Percentiles rank a stretch among this genome's conserved stretches.
Conservation (phyloP, 2,888 invertebrate species). For the Cotesia congregata region DNA sequence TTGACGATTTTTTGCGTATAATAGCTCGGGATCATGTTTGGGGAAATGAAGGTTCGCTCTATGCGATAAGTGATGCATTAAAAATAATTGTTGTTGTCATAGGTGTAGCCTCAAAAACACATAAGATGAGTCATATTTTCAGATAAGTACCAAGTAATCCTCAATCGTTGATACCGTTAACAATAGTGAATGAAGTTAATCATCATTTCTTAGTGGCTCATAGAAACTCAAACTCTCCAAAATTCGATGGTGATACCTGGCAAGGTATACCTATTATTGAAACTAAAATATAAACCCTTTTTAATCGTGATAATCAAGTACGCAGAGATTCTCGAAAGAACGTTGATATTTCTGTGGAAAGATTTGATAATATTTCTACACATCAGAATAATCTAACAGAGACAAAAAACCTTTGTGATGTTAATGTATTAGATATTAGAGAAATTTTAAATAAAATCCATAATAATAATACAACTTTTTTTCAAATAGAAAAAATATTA, state of each 20-base stretch:
- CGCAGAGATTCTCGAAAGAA: neutral
- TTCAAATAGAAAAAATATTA: neutral
- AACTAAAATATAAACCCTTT: neutral
- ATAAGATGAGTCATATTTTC: neutral
- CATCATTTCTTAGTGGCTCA: neutral
- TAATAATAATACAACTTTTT: neutral
- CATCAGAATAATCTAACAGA: neutral
- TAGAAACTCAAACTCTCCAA: neutral
- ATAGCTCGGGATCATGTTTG: neutral
- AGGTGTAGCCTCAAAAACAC: neutral
- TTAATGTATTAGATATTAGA: neutral
- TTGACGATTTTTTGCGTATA: constrained; percentile 1
- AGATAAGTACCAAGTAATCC: neutral
- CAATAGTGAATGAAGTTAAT: neutral
- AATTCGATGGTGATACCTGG: neutral
- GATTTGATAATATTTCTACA: neutral
- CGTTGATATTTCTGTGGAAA: neutral
- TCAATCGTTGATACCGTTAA: neutral
- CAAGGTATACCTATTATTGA: constrained; percentile 1
- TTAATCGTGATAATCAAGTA: neutral
- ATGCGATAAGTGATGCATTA: constrained; percentile 4
- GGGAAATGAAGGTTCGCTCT: constrained; percentile 8
- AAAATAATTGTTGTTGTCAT: neutral
- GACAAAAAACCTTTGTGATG: neutral
- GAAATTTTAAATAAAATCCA: neutral